phyloP scores from a whole-genome alignment of 2,113 vertebrate genomes.

The Onychostruthus taczanowskii region DNA sequence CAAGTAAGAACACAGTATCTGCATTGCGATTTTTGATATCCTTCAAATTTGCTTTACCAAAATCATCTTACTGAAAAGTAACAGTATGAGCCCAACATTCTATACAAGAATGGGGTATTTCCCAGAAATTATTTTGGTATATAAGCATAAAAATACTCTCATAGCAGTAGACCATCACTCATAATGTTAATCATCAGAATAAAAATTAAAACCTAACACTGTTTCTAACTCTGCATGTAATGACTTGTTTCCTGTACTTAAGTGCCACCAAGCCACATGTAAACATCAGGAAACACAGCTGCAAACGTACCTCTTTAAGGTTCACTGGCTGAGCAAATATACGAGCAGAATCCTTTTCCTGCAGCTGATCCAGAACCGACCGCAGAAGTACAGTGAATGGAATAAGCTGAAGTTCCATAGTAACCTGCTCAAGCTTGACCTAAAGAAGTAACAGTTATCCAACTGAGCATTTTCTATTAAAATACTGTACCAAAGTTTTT shows the following conservation, averaged over 20 bases:
- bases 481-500: not conserved
- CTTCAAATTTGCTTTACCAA: not conserved
- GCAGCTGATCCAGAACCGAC: conserved; percentile 88
- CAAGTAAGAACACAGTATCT: not conserved
- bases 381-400: conserved; percentile 90
- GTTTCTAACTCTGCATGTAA: not conserved
- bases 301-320: conserved; percentile 83
- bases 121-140: not conserved
- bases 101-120: not conserved
- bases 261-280: not conserved
- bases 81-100: not conserved
- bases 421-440: conserved; percentile 91
- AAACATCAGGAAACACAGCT: not conserved
- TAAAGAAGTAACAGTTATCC: conserved; percentile 33
- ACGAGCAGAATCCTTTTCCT: conserved; percentile 90
- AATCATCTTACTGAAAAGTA: not conserved
- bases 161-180: not conserved
- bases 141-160: not conserved
- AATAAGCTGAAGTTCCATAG: conserved; percentile 91
- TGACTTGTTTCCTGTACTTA: not conserved
- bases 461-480: not conserved
- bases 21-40: not conserved
- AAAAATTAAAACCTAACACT: not conserved
- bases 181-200: not conserved
- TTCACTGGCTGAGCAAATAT: conserved; percentile 95